Evolutionary conservation across 2,113 vertebrate genomes (phyloP).

Genomic region (Camelus dromedarius): DNA sequence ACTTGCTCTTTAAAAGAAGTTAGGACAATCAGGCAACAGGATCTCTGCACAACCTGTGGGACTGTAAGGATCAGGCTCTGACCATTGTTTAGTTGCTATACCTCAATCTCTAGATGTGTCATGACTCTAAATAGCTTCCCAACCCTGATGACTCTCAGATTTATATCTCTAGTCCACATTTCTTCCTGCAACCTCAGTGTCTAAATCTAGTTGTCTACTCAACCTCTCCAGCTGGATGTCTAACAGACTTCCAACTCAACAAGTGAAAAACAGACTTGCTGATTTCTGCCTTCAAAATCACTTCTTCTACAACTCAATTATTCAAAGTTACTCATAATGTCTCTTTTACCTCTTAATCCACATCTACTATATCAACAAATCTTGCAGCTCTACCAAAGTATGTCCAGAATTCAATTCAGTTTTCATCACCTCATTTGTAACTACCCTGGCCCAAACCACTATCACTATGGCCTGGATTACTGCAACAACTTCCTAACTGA

Average conservation of each 20-base stretch:
- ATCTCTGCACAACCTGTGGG: not conserved
- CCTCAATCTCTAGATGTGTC: not conserved
- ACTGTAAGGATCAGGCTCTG: not conserved
- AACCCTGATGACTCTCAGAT: not conserved
- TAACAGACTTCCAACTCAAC: slow-evolving; percentile 12
- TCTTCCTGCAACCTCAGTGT: not conserved
- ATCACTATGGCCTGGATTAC: not conserved
- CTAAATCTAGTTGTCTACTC: not conserved
- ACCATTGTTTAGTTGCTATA: not conserved
- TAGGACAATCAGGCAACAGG: not conserved
- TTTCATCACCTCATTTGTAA: not conserved
- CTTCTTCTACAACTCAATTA: not conserved
- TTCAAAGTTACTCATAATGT: not conserved
- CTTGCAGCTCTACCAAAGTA: not conserved
- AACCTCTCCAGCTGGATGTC: not conserved
- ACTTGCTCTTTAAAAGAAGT: slow-evolving; percentile 1
- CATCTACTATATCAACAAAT: not conserved
- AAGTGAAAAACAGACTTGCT: not conserved
- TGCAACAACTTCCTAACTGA: not conserved
- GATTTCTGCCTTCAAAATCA: slow-evolving; percentile 4
- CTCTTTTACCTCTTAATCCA: not conserved
- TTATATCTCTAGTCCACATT: not conserved
- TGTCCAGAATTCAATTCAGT: not conserved
- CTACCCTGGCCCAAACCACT: not conserved
- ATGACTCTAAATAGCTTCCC: not conserved